Conservation (phyloP, 2,113 vertebrate genomes). For the Scopus umbretta region DNA sequence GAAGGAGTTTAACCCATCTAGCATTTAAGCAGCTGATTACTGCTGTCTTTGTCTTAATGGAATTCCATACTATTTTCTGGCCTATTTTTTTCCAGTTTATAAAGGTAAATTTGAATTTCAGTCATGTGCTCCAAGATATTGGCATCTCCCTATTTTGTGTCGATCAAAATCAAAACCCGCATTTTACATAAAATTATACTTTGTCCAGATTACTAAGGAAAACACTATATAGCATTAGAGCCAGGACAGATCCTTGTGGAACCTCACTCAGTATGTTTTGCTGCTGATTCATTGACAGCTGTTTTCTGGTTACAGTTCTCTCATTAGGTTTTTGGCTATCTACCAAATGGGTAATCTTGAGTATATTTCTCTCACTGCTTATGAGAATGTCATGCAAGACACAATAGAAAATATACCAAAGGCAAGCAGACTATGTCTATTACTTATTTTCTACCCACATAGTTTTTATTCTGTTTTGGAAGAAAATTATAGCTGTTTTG, state of each 20-base stretch:
- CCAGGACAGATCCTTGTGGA: not conserved
- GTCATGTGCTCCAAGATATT: not conserved
- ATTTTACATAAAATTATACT: not conserved
- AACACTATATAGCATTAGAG: not conserved
- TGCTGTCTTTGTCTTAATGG: not conserved
- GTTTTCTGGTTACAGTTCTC: not conserved
- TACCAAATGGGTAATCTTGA: not conserved
- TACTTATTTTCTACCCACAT: not conserved
- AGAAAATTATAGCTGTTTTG: not conserved
- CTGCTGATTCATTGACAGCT: not conserved
- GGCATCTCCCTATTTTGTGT: not conserved
- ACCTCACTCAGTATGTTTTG: not conserved
- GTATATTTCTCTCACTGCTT: not conserved
- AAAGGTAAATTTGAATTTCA: not conserved
- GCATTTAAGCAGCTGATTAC: not conserved
- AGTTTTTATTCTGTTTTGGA: not conserved
- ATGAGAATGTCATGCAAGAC: not conserved
- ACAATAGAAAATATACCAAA: not conserved
- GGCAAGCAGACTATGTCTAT: not conserved
- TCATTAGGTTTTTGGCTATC: not conserved
- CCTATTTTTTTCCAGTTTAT: not conserved
- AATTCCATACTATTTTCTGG: not conserved
- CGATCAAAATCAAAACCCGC: not conserved
- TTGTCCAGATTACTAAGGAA: not conserved
- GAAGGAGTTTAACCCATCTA: not conserved